Percentiles rank a stretch among this genome's conserved stretches.
Conservation (phyloP, 37 sponge, comb jelly and placozoan species). For the Amphimedon queenslandica region DNA sequence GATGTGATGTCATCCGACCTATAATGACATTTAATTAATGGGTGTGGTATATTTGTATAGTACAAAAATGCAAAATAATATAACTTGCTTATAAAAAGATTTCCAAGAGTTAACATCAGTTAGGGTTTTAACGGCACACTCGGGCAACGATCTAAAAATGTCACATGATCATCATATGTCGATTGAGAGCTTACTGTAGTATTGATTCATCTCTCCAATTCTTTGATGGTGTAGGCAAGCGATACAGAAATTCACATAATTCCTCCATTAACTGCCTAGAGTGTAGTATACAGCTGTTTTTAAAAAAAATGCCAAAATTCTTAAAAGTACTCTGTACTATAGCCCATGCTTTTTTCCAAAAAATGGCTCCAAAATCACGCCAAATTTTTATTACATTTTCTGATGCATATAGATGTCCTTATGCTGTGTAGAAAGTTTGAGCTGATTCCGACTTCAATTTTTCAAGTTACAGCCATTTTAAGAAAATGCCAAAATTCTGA, state of each 20-base stretch:
- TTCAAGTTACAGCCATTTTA: too few relatives aligned
- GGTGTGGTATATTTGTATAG: not conserved
- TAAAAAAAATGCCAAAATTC: not conserved
- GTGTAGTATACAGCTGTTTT: not conserved
- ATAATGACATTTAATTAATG: not conserved
- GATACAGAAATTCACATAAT: constrained; percentile 49
- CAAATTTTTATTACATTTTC: too few relatives aligned
- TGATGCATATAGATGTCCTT: too few relatives aligned
- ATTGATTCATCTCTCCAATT: constrained; percentile 34
- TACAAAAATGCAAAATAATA: not conserved
- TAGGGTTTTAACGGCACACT: constrained; percentile 39
- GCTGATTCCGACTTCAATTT: too few relatives aligned
- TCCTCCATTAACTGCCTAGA: constrained; percentile 69
- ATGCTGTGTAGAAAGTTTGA: too few relatives aligned
- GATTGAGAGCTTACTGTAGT: constrained; percentile 31
- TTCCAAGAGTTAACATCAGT: constrained; percentile 42
- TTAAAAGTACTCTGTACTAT: too few relatives aligned
- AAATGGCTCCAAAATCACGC: too few relatives aligned
- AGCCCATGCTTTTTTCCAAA: too few relatives aligned
- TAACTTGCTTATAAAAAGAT: constrained; percentile 35
- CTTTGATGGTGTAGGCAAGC: constrained; percentile 17
- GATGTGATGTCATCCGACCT: constrained; percentile 26
- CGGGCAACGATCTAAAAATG: constrained; percentile 44
- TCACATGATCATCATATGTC: too few relatives aligned
- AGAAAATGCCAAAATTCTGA: too few relatives aligned